phyloP scores from a whole-genome alignment of 2,113 vertebrate genomes.

The Platysteira castanea region DNA sequence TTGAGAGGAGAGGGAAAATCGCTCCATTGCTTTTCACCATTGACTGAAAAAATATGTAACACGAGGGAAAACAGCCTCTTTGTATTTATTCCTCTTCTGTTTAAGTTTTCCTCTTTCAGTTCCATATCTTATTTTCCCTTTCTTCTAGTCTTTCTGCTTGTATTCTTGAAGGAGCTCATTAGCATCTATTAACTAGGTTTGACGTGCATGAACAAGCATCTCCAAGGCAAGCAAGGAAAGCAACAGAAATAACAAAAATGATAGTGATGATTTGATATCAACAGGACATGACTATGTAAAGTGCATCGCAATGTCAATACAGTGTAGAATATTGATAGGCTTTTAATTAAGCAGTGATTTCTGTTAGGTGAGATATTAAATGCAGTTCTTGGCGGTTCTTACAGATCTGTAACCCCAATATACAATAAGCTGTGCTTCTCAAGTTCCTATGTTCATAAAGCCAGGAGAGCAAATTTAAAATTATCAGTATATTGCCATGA shows the following conservation, averaged over 20 bases:
- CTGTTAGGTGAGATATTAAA: neutral
- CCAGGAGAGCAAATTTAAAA: neutral
- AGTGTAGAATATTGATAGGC: neutral
- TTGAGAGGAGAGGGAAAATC: neutral
- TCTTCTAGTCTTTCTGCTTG: neutral
- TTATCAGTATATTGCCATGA: neutral
- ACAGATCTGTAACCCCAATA: neutral
- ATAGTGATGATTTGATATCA: neutral
- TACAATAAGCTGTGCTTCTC: neutral
- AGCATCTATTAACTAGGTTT: neutral
- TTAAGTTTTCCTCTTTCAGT: neutral
- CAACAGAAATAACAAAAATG: neutral
- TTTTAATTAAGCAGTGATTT: conserved; percentile 4
- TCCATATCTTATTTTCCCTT: neutral
- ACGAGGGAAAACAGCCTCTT: neutral
- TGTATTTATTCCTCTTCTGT: neutral
- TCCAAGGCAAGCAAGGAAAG: neutral
- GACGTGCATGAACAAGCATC: neutral
- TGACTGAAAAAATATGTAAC: neutral
- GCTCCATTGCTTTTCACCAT: neutral
- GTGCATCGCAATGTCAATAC: neutral
- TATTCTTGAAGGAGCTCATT: conserved; percentile 3
- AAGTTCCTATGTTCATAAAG: neutral
- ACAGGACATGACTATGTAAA: neutral
- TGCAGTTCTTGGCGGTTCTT: neutral